Evolutionary conservation across 2,113 vertebrate species (phyloP).

Genomic region (Heloderma charlesbogerti): DNA sequence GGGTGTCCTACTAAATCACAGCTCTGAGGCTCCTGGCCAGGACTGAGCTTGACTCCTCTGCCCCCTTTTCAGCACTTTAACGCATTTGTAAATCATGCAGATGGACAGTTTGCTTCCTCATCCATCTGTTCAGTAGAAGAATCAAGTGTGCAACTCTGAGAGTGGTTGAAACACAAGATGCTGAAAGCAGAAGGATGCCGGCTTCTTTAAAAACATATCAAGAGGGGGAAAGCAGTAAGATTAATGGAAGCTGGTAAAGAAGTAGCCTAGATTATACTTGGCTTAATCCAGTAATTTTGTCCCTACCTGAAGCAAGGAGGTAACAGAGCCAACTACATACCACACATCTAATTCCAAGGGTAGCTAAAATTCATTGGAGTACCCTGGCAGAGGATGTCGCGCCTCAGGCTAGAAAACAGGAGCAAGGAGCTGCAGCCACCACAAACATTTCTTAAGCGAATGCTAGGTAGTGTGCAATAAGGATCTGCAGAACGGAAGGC

Average conservation of each 20-base stretch:
- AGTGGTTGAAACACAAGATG: background rate
- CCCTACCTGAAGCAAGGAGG: slow-evolving; percentile 31
- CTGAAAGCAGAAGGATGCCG: background rate
- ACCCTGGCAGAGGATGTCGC: slow-evolving; percentile 51
- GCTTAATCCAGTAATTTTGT: slow-evolving; percentile 65
- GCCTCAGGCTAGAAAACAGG: slow-evolving; percentile 38
- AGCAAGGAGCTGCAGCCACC: background rate
- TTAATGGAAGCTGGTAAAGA: background rate
- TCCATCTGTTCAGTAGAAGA: background rate
- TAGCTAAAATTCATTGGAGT: slow-evolving; percentile 32
- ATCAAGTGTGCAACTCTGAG: background rate
- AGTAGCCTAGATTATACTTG: slow-evolving; percentile 38
- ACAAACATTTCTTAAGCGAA: background rate
- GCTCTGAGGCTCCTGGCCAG: background rate
- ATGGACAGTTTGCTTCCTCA: background rate
- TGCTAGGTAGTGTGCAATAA: background rate
- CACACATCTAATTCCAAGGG: background rate
- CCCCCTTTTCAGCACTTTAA: background rate
- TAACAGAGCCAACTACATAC: background rate
- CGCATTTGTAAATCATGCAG: background rate
- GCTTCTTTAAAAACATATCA: too few species aligned
- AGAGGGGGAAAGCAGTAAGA: slow-evolving; percentile 8
- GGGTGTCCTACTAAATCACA: background rate
- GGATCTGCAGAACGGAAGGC: background rate
- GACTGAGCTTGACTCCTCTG: background rate